Conservation (phyloP, 1,140 invertebrate genomes). For the Asbolus verrucosus region DNA sequence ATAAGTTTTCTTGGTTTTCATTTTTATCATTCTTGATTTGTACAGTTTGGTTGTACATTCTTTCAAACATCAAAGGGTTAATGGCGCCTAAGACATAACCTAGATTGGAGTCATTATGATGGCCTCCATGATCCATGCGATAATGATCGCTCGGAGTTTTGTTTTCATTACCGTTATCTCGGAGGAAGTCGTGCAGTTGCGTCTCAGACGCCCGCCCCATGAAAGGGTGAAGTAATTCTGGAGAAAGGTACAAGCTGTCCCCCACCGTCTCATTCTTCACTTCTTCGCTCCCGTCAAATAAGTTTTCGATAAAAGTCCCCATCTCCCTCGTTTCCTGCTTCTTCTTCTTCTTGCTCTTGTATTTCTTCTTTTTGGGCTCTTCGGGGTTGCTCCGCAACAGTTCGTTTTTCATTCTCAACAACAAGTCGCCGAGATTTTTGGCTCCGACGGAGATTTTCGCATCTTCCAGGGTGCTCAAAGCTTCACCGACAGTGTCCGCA, state of each 20-base stretch:
- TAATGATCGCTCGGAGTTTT: not conserved
- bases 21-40: conserved; percentile 13
- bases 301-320: conserved; percentile 1
- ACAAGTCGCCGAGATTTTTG: conserved; percentile 39
- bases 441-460: conserved; percentile 44
- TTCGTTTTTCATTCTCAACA: conserved; percentile 48
- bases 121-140: conserved; percentile 8
- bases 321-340: conserved; percentile 7
- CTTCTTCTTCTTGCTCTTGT: not conserved
- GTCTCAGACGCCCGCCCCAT: conserved; percentile 42
- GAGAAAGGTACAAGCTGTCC: conserved; percentile 33
- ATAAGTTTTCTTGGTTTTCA: too few relatives aligned
- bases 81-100: conserved; percentile 47
- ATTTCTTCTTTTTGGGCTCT: conserved; percentile 12
- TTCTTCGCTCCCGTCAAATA: conserved; percentile 19
- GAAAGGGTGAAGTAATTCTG: conserved; percentile 50
- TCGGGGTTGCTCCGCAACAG: conserved; percentile 2
- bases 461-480: conserved; percentile 37
- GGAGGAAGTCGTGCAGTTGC: conserved; percentile 44
- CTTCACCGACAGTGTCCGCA: conserved; percentile 6
- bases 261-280: conserved; percentile 42
- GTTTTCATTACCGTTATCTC: conserved; percentile 38
- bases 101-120: conserved; percentile 29
- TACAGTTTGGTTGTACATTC: conserved; percentile 47
- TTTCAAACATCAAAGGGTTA: conserved; percentile 49